Evolutionary conservation across 2,797 vertebrate species (phyloP).

Genomic region (Lutjanus argentimaculatus): DNA sequence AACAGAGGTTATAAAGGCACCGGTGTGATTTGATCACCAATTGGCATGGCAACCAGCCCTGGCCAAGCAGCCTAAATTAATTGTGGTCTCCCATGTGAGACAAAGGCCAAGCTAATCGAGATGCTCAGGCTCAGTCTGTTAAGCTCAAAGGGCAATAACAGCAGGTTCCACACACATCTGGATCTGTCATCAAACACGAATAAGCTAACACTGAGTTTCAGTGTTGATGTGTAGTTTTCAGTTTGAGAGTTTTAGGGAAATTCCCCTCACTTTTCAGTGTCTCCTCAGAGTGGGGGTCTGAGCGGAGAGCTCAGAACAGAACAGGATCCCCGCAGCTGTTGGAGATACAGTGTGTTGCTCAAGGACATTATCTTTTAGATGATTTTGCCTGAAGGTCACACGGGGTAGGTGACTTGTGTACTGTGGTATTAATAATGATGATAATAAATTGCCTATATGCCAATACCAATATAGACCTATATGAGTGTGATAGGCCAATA

Average conservation of each 20-base stretch:
- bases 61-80: conserved; percentile 72
- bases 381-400: conserved; percentile 32
- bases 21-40: conserved; percentile 73
- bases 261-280: conserved; percentile 17
- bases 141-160: conserved; percentile 51
- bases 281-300: conserved; percentile 46
- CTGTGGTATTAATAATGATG: too few relatives aligned
- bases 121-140: conserved; percentile 42
- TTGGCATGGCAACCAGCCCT: conserved; percentile 69
- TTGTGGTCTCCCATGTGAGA: conserved; percentile 68
- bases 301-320: conserved; percentile 15
- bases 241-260: conserved; percentile 31
- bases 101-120: conserved; percentile 64
- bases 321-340: conserved; percentile 40
- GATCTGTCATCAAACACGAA: conserved; percentile 22
- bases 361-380: conserved; percentile 37
- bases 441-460: too few relatives aligned
- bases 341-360: conserved; percentile 33
- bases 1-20: conserved; percentile 73
- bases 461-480: too few relatives aligned
- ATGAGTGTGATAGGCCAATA: too few relatives aligned
- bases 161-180: conserved; percentile 39
- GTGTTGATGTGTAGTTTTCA: conserved; percentile 23
- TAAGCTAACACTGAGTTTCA: background rate
- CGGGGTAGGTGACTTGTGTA: conserved; percentile 4